Evolutionary conservation across 2,888 invertebrate genomes (phyloP).

Genomic region (Drosophila aldrichi): DNA sequence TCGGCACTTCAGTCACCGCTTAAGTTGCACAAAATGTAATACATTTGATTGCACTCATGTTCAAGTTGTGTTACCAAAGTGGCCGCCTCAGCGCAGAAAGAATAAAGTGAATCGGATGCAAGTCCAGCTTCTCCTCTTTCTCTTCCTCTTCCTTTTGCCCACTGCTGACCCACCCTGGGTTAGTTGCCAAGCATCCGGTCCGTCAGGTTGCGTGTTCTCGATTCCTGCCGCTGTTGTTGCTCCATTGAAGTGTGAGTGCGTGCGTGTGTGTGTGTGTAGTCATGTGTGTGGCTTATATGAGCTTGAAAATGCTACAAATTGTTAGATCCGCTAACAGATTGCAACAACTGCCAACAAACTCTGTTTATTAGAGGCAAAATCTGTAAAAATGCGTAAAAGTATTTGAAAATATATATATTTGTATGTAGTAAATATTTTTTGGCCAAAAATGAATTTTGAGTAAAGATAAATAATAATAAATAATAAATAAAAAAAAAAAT

Average conservation of each 20-base stretch:
- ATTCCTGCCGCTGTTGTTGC: constrained; percentile 32
- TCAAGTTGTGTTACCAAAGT: constrained; percentile 78
- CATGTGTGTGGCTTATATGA: constrained; percentile 46
- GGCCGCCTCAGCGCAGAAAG: constrained; percentile 65
- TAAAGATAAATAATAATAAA: no score
- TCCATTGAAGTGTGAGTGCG: constrained; percentile 6
- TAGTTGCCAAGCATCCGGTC: constrained; percentile 38
- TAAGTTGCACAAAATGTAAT: constrained; percentile 79
- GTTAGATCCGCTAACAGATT: constrained; percentile 69
- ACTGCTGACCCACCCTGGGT: constrained; percentile 27
- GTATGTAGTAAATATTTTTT: no score
- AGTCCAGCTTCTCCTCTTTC: not conserved
- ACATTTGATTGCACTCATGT: constrained; percentile 80
- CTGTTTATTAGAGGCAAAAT: constrained; percentile 45
- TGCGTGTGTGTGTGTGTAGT: constrained; percentile 6
- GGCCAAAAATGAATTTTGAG: not conserved
- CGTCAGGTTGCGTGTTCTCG: constrained; percentile 55
- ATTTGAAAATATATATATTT: not conserved
- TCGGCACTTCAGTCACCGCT: constrained; percentile 70
- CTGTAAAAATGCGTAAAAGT: constrained; percentile 14
- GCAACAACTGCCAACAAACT: constrained; percentile 41
- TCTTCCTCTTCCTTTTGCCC: no score
- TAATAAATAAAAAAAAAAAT: no score
- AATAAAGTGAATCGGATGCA: constrained; percentile 70
- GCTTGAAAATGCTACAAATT: constrained; percentile 74